Base-by-base conservation (phyloP, 2,113 vertebrate genomes). In the Redunca redunca region DNA sequence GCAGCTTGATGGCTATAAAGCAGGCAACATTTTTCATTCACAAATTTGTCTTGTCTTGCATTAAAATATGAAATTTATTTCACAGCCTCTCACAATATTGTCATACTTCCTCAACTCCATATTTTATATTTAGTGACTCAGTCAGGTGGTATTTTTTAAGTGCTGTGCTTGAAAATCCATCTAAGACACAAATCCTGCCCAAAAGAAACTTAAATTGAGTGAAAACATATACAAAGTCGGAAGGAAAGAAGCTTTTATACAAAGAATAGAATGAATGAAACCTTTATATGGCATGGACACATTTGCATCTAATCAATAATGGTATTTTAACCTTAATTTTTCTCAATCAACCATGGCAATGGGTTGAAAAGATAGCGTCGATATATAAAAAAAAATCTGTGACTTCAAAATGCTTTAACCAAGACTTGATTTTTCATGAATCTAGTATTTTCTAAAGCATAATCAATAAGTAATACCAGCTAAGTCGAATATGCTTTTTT, bases 401-500 rank as follows among this genome's bases (percentile, higher is more conserved):
- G n/a, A 71, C n/a, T 64, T 88, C 60, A 40, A 88, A 94, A 71
- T 80, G 9, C 89, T 97, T 96, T 71, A 88, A 94, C 43, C 28
- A 64, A 82, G 57, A 78, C 5, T 88, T 23, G 60, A 33, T 84
- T 94, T 92, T 92, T 92, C n/a, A 6, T 10, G 25, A 77, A 55
- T 84, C 19, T 93, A 64, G 21, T 64, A 28, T 80, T 90, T 91
- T 88, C 78, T 89, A 60, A 64, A 60, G 28, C 21, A 67, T 71
- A 93, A 88, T 92, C 33, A 36, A 19, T 96, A 64, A 96, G 64
- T 96, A 97, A 97, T 97, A 97, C 95, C 93, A 93, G 48, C 19
- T 87, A 15, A 85, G 94, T 96, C 95, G 13, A 81, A 97, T 96
- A 88, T 92, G 36, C 96, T 96, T 95, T 50, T 53, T 98, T 98